phyloP scores from a whole-genome alignment of 2,113 vertebrate genomes.

The Psephotus haematonotus region DNA sequence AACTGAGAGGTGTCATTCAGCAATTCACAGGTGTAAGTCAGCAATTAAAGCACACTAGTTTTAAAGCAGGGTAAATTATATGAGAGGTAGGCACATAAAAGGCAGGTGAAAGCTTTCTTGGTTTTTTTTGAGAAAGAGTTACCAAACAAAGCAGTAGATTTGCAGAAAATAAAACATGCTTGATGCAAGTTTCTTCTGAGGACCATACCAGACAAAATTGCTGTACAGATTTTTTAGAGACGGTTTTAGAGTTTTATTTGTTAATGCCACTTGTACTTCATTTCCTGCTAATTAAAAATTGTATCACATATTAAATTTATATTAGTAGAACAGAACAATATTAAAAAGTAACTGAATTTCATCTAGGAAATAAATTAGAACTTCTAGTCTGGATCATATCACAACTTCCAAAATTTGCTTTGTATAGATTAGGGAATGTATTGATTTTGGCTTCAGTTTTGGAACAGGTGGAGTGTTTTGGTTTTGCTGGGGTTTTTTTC shows the following conservation, averaged over 20 bases:
- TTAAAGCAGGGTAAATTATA: neutral
- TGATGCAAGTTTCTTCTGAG: neutral
- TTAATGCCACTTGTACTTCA: neutral
- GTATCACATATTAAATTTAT: neutral
- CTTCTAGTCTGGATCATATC: neutral
- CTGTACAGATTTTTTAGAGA: neutral
- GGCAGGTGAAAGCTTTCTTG: neutral
- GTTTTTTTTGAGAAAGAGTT: neutral
- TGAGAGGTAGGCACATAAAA: neutral
- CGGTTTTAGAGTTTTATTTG: neutral
- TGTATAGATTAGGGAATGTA: neutral
- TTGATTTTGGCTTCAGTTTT: neutral
- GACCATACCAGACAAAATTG: neutral
- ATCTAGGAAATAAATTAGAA: constrained; percentile 14
- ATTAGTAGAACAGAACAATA: neutral
- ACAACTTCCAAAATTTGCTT: neutral
- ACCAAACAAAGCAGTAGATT: neutral
- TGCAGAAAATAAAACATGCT: neutral
- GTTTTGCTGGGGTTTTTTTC: neutral
- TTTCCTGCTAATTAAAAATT: constrained; percentile 37
- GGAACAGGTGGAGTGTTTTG: neutral
- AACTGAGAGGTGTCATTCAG: neutral
- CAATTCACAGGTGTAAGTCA: neutral
- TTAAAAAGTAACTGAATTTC: constrained; percentile 28
- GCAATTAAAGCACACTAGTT: neutral